Evolutionary conservation across 2,888 invertebrate genomes (phyloP).

Genomic region (Elegia similella): DNA sequence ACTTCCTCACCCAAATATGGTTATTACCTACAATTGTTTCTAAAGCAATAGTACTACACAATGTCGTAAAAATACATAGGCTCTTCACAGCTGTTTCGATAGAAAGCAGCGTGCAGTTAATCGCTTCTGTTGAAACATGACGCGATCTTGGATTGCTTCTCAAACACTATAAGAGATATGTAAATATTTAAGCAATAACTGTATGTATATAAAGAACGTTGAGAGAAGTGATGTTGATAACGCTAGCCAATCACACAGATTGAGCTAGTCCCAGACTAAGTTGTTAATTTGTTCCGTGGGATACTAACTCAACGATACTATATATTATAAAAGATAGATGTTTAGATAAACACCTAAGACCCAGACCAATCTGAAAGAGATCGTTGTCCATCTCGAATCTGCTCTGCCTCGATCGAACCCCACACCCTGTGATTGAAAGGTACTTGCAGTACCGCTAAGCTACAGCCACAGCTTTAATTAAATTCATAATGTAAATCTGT

Average conservation of each 20-base stretch:
- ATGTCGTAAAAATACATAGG: slow-evolving; percentile 2
- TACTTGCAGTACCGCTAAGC: too few species aligned
- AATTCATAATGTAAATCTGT: too few species aligned
- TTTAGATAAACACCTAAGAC: too few species aligned
- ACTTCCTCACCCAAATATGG: slow-evolving; percentile 53
- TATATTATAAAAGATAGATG: too few species aligned
- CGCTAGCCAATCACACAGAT: neutral
- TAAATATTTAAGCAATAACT: neutral
- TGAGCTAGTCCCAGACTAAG: too few species aligned
- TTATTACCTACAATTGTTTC: slow-evolving; percentile 24
- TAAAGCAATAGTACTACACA: neutral
- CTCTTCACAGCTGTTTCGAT: neutral
- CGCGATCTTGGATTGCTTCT: neutral
- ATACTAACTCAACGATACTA: too few species aligned
- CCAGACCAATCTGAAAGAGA: too few species aligned
- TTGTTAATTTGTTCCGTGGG: too few species aligned
- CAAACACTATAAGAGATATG: neutral
- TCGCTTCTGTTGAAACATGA: neutral
- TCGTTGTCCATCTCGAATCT: too few species aligned
- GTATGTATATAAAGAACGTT: neutral
- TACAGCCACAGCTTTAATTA: too few species aligned
- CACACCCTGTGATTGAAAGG: too few species aligned
- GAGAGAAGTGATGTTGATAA: neutral
- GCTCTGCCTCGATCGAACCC: too few species aligned
- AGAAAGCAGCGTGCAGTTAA: neutral